phyloP scores from a whole-genome alignment of 1,140 invertebrate genomes.

The Neuroterus valhalla region DNA sequence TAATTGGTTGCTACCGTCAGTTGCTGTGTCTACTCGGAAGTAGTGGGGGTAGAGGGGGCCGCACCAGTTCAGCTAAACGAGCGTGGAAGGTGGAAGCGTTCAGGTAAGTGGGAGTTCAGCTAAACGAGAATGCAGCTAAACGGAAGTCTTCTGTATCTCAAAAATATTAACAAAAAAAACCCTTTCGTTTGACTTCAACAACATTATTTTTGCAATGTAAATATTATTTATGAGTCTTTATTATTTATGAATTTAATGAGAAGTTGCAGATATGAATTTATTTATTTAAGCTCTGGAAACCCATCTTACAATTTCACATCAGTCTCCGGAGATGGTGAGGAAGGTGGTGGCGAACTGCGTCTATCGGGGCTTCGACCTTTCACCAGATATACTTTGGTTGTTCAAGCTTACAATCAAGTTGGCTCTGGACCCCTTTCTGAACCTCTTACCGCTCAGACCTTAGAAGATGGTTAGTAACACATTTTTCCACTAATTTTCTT shows the following conservation, averaged over 20 bases:
- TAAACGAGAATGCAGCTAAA: too few relatives aligned
- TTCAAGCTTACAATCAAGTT: constrained; percentile 91
- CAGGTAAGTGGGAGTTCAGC: too few relatives aligned
- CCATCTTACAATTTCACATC: constrained; percentile 81
- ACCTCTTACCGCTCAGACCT: constrained; percentile 83
- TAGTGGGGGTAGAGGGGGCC: too few relatives aligned
- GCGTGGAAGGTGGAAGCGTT: too few relatives aligned
- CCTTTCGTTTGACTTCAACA: too few relatives aligned
- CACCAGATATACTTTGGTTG: constrained; percentile 86
- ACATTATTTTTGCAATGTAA: too few relatives aligned
- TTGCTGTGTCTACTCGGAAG: too few relatives aligned
- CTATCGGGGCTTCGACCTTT: constrained; percentile 83
- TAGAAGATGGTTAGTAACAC: constrained; percentile 83
- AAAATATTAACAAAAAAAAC: background rate
- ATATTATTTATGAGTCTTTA: too few relatives aligned
- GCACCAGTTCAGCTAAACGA: too few relatives aligned
- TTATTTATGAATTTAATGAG: background rate
- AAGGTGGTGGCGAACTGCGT: constrained; percentile 80
- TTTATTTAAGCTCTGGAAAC: constrained; percentile 66
- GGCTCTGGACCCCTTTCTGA: constrained; percentile 88
- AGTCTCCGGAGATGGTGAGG: constrained; percentile 81
- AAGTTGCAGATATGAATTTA: constrained; percentile 31
- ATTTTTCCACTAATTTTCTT: background rate
- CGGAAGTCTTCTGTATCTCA: too few relatives aligned
- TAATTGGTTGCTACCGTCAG: too few relatives aligned